Evolutionary conservation across 2,113 vertebrate species (phyloP), one percentile per base, ranked within the genome.

Genomic region (Mormyrus iriodes): DNA sequence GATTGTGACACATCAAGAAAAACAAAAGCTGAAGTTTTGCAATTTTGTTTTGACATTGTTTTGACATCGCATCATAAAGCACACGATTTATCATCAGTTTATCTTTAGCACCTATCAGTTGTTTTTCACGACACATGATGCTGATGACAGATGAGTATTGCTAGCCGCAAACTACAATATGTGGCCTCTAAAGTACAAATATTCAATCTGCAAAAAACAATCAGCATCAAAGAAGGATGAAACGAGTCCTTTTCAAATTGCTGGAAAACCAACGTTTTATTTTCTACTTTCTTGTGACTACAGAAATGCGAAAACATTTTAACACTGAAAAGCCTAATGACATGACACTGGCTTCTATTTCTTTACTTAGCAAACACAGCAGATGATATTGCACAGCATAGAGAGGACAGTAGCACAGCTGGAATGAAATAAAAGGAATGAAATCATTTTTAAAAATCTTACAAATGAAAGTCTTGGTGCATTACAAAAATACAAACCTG

Each of bases 221-320:
- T 48, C 1, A 90, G 19, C 58, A 52, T 87, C 51, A 61, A 31
- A 83, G 94, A 91, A 90, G 94, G 92, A 94, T 93, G 94, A 97
- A 91, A 95, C 61, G 93, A 95, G 88, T 93, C 94, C 94, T 93
- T 96, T 96, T 95, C 96, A 97, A 97, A 96, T 97, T 97, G 97
- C 96, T 98, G 97, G 97, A 98, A 98, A 98, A 97, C 96, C 97
- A 98, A 97, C 97, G 95, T 96, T 98, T 99, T 98, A 98, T 98
- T 98, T 96, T 98, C 97, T 98, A 98, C 96, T 96, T 96, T 88
- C 94, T 96, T 95, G 96, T 96, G 96, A 98, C 98, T 98, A 98
- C 97, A 98, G 97, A 98, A 98, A 98, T 96, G 97, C 96, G 96
- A 97, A 98, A 97, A 98, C 97, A 98, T 97, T 96, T 96, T 96